Conservation (phyloP, 2,113 vertebrate genomes). For the Hypanus sabinus region DNA sequence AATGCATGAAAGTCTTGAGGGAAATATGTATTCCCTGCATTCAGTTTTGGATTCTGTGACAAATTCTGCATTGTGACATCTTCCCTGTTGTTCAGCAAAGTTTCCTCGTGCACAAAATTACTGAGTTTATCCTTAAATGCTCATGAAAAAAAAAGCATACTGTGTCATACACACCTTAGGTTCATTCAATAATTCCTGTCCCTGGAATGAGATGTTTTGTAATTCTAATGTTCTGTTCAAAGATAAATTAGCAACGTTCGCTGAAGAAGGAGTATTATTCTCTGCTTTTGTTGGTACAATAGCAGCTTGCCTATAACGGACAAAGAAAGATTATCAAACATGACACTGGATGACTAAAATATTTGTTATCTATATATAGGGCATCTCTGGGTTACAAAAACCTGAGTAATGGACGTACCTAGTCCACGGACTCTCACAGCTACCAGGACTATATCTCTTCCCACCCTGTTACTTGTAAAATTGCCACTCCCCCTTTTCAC, state of each 20-base stretch:
- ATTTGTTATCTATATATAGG: neutral
- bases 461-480: too few relatives aligned
- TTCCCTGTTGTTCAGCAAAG: neutral
- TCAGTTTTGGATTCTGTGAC: neutral
- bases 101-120: neutral
- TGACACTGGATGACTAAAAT: neutral
- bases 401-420: too few relatives aligned
- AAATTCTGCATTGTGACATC: neutral
- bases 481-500: too few relatives aligned
- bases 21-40: neutral
- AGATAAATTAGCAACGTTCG: neutral
- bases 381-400: too few relatives aligned
- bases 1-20: neutral
- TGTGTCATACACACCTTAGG: neutral
- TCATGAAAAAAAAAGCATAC: neutral
- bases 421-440: too few relatives aligned
- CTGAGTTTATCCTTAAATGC: neutral
- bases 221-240: neutral
- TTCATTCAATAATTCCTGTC: conserved; percentile 30
- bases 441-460: too few relatives aligned
- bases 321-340: neutral
- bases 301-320: neutral
- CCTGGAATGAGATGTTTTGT: conserved; percentile 26
- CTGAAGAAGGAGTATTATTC: neutral
- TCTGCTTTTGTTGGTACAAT: neutral